Base-by-base conservation (phyloP, 1,140 invertebrate genomes). In the Drosophila nigrodunni region DNA sequence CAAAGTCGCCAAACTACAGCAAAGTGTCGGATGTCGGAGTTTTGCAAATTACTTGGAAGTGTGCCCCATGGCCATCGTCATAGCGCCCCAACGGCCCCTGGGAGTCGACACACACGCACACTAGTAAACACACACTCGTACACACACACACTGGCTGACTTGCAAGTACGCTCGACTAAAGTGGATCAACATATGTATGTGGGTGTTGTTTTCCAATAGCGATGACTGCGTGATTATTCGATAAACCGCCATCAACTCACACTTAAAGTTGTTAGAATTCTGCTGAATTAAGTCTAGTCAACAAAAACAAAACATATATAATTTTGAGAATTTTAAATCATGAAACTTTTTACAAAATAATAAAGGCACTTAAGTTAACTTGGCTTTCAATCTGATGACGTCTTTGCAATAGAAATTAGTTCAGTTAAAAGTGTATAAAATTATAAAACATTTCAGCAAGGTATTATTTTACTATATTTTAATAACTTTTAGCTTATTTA, bases 11-110 rank as follows among this genome's bases (percentile, higher is more conserved):
- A 72, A 87, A 87, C 83, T 87, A 87, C 83, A 88, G 80, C 72
- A 79, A 77, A 81, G 87, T 89, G 85, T 74, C 72, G 72, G 72
- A 74, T 88, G 82, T 83, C 77, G 78, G 83, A 82, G 83, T 83
- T 76, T 87, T 87, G 83, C 83, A 87, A 87, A 87, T 88, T 87
- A 87, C 83, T 87, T 88, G 83, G 83, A 87, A 87, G 80, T 78
- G 80, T 78, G 73, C 65, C 77, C 67, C 77, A 80, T 77, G 74
- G 74, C 77, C 69, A 74, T 41, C 70, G 68, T 67, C 62, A 72
- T 69, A 59, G 75, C 68, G 71, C 61, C 72, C 46, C 61, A n/a
- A 7, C 37, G 39, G 52, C 66, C 82, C 73, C 66, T 78, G 82
- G 70, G 74, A 86, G 68, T 72, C 59, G 37, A 55, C 50, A 50